Percentiles rank a stretch among this genome's conserved stretches.
phyloP scores from a whole-genome alignment of 2,113 vertebrate genomes.

The Falco punctatus region DNA sequence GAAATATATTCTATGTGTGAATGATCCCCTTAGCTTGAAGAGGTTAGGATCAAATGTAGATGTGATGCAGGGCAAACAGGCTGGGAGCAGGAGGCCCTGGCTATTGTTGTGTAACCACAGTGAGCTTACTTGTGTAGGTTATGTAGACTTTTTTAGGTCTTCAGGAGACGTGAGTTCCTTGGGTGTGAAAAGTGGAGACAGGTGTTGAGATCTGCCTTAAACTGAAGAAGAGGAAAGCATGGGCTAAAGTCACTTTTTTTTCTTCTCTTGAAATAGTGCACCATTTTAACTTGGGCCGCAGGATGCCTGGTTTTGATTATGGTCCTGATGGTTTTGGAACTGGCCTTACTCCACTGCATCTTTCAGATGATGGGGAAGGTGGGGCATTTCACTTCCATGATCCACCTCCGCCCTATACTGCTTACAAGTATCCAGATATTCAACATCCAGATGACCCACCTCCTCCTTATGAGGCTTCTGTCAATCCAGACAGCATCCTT shows the following conservation, averaged over 20 bases:
- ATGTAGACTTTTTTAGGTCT: not conserved
- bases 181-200: not conserved
- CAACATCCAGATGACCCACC: conserved; percentile 95
- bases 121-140: not conserved
- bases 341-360: conserved; percentile 93
- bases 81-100: not conserved
- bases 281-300: conserved; percentile 95
- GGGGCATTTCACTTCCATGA: conserved; percentile 98
- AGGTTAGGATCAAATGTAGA: not conserved
- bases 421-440: conserved; percentile 96
- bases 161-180: not conserved
- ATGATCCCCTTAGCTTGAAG: not conserved
- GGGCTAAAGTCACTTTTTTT: not conserved
- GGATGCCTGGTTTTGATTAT: conserved; percentile 96
- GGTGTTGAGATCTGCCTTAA: not conserved
- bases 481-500: conserved; percentile 89
- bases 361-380: conserved; percentile 96
- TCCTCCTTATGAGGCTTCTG: conserved; percentile 94
- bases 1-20: not conserved
- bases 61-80: not conserved
- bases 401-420: conserved; percentile 94
- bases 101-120: not conserved
- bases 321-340: conserved; percentile 93
- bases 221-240: not conserved
- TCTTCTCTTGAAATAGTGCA: conserved; percentile 82